Evolutionary conservation across 1,140 invertebrate genomes (phyloP).

Genomic region (Aethina tumida): DNA sequence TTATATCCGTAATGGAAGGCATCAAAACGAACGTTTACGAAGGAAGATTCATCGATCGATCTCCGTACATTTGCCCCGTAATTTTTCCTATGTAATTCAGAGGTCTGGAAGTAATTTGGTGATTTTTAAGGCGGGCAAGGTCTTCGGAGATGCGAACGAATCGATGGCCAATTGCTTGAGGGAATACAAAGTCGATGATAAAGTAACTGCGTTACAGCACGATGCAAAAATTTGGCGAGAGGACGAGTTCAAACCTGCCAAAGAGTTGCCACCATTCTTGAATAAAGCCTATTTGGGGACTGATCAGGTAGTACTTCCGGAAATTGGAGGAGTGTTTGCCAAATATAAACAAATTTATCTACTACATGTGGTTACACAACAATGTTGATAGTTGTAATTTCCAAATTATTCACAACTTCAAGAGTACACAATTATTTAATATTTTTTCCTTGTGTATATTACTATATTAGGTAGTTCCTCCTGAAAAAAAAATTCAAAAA

Average conservation of each 20-base stretch:
- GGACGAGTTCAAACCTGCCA: conserved; percentile 18
- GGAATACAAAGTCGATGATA: conserved; percentile 39
- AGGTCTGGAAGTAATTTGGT: conserved; percentile 7
- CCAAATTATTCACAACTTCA: neutral
- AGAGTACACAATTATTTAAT: neutral
- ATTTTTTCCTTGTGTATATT: too few species aligned
- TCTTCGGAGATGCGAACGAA: conserved; percentile 33
- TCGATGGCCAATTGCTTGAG: conserved; percentile 32
- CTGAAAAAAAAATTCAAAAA: too few species aligned
- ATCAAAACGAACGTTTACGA: too few species aligned
- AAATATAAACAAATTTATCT: too few species aligned
- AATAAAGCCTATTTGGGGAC: conserved; percentile 33
- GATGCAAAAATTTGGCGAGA: conserved; percentile 34
- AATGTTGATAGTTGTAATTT: conserved; percentile 1
- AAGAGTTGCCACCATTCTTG: conserved; percentile 27
- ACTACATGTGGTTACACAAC: too few species aligned
- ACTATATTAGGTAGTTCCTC: too few species aligned
- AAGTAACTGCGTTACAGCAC: conserved; percentile 38
- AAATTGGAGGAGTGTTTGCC: too few species aligned
- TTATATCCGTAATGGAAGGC: too few species aligned
- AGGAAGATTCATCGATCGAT: conserved; percentile 23
- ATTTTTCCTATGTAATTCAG: neutral
- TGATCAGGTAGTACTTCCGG: conserved; percentile 28
- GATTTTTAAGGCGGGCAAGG: conserved; percentile 35
- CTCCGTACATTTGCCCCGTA: conserved; percentile 27